phyloP scores from a whole-genome alignment of 2,888 invertebrate species.

The Drosophila neonasuta region DNA sequence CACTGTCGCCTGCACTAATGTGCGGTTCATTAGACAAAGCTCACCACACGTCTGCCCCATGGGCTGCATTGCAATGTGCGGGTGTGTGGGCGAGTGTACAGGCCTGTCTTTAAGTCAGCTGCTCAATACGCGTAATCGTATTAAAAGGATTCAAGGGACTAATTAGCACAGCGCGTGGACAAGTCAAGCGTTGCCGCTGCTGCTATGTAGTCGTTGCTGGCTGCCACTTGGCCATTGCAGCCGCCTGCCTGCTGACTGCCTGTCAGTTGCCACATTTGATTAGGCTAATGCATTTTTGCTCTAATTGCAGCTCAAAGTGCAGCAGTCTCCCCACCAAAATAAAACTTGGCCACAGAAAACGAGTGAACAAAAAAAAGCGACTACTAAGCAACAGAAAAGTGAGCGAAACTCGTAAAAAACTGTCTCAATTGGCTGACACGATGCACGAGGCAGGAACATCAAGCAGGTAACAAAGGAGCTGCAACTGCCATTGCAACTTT shows the following conservation, averaged over 20 bases:
- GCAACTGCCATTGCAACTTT: slow-evolving; percentile 53
- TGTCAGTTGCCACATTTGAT: slow-evolving; percentile 54
- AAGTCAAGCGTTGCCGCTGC: slow-evolving; percentile 24
- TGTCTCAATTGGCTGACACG: slow-evolving; percentile 53
- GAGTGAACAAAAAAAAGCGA: not conserved
- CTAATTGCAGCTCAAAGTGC: slow-evolving; percentile 50
- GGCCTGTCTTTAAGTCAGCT: slow-evolving; percentile 36
- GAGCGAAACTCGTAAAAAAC: slow-evolving; percentile 25
- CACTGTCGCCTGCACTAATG: slow-evolving; percentile 63
- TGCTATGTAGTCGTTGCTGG: not conserved
- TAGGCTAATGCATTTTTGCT: slow-evolving; percentile 68
- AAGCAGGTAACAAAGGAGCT: slow-evolving; percentile 55
- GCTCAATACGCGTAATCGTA: slow-evolving; percentile 64
- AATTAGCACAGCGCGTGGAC: slow-evolving; percentile 63
- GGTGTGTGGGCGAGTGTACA: not conserved
- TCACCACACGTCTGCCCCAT: slow-evolving; percentile 56
- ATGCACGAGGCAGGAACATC: slow-evolving; percentile 3
- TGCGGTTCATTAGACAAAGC: slow-evolving; percentile 77
- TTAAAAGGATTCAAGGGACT: slow-evolving; percentile 76
- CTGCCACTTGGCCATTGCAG: slow-evolving; percentile 24
- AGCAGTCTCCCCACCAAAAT: not conserved
- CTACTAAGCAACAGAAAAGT: not conserved
- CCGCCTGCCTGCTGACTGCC: not conserved
- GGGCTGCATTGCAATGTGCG: not conserved
- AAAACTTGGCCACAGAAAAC: not conserved